These are phyloP conservation scores for Ochropleura plecta DNA, from an alignment of 2,888 invertebrate species.

Conservation along the genomic window DNA sequence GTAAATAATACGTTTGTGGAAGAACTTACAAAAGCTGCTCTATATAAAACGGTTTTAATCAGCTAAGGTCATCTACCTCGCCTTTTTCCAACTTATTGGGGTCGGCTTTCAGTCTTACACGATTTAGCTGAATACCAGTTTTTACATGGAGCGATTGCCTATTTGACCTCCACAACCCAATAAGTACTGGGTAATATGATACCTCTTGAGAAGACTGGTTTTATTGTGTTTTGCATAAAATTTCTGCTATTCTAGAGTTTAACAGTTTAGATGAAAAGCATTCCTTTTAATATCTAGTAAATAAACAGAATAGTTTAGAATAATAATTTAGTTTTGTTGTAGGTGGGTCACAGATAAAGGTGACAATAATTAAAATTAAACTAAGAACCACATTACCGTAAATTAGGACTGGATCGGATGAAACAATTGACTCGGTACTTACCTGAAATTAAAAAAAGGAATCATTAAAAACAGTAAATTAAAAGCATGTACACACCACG, in stretches of 20 bases:
- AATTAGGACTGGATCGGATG: not conserved
- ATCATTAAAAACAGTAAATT: conserved; percentile 12
- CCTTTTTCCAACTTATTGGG: too few relatives aligned
- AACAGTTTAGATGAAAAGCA: not conserved
- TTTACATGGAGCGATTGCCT: too few relatives aligned
- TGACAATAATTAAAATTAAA: not conserved
- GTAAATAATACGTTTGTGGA: not conserved
- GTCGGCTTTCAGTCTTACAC: too few relatives aligned
- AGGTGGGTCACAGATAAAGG: too few relatives aligned
- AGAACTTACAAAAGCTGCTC: not conserved
- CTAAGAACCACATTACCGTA: conserved; percentile 33
- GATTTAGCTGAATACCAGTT: too few relatives aligned
- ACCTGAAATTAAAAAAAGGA: conserved; percentile 44
- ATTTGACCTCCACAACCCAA: too few relatives aligned
- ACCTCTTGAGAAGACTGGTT: too few relatives aligned
- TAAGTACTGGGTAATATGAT: too few relatives aligned
- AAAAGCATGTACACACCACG: not conserved
- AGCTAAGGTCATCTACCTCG: too few relatives aligned
- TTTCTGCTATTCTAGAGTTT: not conserved
- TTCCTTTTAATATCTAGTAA: not conserved
- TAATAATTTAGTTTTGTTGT: too few relatives aligned
- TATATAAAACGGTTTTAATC: not conserved
- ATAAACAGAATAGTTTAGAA: not conserved
- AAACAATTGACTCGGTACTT: conserved; percentile 35
- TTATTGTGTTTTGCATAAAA: not conserved